Percentiles rank a stretch among this genome's conserved stretches.
Conservation (phyloP, 2,113 vertebrate species). For the Centropus unirufus region DNA sequence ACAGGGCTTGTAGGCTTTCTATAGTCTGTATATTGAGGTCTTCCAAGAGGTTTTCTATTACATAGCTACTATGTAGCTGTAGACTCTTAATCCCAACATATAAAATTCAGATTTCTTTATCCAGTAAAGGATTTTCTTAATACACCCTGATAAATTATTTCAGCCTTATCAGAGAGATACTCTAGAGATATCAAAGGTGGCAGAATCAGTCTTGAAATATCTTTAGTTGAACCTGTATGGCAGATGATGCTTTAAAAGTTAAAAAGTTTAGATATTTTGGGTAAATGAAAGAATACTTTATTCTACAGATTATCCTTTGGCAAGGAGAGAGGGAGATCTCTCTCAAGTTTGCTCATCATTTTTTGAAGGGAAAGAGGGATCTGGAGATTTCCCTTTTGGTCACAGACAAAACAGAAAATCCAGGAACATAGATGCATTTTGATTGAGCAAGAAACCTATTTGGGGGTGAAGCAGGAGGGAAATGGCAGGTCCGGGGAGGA, state of each 20-base stretch:
- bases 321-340: neutral
- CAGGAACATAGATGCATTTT: neutral
- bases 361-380: neutral
- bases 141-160: neutral
- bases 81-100: neutral
- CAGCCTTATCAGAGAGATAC: neutral
- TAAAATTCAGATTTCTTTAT: neutral
- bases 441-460: neutral
- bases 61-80: neutral
- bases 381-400: neutral
- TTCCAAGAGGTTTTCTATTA: neutral
- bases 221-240: neutral
- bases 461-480: neutral
- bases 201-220: neutral
- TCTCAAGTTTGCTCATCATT: neutral
- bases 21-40: neutral
- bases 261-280: neutral
- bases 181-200: neutral
- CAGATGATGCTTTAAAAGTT: neutral
- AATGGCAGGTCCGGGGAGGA: accelerated
- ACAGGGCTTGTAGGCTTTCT: neutral
- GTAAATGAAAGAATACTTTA: neutral
- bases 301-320: neutral
- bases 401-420: neutral
- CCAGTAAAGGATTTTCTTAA: neutral